phyloP scores from a whole-genome alignment of 2,113 vertebrate genomes.

The Ploceus nigricollis region DNA sequence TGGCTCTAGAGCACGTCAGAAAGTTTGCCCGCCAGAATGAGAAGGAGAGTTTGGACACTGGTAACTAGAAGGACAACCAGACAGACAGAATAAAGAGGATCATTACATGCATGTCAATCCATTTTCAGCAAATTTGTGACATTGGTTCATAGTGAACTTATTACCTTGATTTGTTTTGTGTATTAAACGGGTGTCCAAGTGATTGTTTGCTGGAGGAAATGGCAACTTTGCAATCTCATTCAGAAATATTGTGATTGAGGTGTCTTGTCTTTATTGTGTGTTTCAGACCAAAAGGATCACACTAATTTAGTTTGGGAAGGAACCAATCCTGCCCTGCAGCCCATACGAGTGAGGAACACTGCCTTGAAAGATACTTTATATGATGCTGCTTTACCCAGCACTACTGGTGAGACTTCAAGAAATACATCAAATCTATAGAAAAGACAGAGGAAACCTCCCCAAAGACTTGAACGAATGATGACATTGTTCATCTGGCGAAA shows the following conservation, averaged over 20 bases:
- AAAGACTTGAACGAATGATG: background rate
- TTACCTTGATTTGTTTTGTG: background rate
- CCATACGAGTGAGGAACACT: slow-evolving; percentile 63
- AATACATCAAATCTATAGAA: background rate
- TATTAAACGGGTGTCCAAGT: background rate
- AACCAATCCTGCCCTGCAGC: slow-evolving; percentile 57
- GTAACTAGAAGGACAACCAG: background rate
- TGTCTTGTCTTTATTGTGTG: slow-evolving; percentile 39
- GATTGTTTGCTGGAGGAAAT: background rate
- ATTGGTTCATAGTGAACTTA: background rate
- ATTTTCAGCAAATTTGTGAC: background rate
- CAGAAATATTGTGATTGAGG: background rate
- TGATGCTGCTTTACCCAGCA: background rate
- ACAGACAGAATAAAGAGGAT: background rate
- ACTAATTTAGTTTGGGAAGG: slow-evolving; percentile 48
- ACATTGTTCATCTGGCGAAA: too few species aligned
- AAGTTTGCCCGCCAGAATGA: background rate
- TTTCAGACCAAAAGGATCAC: slow-evolving; percentile 59
- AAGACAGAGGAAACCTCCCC: background rate
- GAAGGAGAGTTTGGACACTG: background rate
- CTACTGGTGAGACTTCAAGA: background rate
- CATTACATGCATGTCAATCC: background rate
- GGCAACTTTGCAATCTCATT: background rate
- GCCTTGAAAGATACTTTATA: slow-evolving; percentile 33
- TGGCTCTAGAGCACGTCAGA: background rate